Evolutionary conservation across 2,113 vertebrate species (phyloP).

Genomic region (Anolis sagrei): DNA sequence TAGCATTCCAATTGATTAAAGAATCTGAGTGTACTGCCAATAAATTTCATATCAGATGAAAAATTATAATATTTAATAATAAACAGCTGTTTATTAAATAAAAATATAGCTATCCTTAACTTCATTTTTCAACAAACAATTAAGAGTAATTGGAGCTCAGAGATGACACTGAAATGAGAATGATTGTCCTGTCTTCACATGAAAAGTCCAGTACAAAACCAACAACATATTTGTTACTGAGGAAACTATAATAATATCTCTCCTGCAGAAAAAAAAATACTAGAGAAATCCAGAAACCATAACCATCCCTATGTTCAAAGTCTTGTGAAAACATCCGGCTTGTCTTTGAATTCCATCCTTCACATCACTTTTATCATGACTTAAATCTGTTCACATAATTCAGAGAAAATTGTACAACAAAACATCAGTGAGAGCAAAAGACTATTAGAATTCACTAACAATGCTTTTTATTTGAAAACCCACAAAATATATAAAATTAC

Average conservation of each 20-base stretch:
- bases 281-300: background rate
- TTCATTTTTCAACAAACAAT: background rate
- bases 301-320: background rate
- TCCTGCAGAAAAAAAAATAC: background rate
- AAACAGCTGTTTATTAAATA: background rate
- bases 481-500: conserved; percentile 74
- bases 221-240: background rate
- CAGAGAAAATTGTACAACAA: conserved; percentile 60
- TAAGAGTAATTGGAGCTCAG: background rate
- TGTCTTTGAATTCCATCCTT: conserved; percentile 40
- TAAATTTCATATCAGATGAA: background rate
- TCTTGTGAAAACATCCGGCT: conserved; percentile 20
- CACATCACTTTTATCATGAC: conserved; percentile 51
- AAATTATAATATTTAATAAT: no score
- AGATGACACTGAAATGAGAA: background rate
- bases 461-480: conserved; percentile 77
- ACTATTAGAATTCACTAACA: conserved; percentile 70
- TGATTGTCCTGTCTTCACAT: background rate
- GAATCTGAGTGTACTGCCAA: background rate
- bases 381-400: conserved; percentile 74
- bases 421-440: conserved; percentile 59
- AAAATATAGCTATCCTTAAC: background rate
- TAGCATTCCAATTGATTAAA: no score
- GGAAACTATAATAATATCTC: background rate
- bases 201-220: background rate